These are phyloP conservation scores for Gallinago nigripennis DNA, from an alignment of 2,797 vertebrate species.

Conservation along the genomic window DNA sequence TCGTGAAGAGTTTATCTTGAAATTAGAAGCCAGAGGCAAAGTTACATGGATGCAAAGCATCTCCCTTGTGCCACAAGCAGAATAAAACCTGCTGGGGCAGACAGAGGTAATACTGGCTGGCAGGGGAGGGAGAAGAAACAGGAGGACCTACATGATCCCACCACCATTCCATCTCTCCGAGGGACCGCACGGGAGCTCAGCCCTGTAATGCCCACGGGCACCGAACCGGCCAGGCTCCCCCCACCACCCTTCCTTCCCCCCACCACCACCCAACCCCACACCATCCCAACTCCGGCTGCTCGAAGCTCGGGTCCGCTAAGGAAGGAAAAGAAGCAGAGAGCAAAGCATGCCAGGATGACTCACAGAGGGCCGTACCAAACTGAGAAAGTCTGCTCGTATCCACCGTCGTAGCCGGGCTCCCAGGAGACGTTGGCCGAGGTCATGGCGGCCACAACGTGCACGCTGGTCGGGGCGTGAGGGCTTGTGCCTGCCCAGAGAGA, in stretches of 20 bases:
- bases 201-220: not conserved
- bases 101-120: not conserved
- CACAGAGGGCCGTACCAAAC: constrained; percentile 99
- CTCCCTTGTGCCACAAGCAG: not conserved
- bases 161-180: not conserved
- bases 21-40: constrained; percentile 59
- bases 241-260: not conserved
- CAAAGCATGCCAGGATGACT: constrained; percentile 95
- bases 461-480: constrained; percentile 93
- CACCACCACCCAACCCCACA: not conserved
- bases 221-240: not conserved
- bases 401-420: constrained; percentile 97
- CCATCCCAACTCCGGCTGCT: not conserved
- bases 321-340: constrained; percentile 91
- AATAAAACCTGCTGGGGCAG: constrained; percentile 11
- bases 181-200: not conserved
- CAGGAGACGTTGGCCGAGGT: constrained; percentile 97
- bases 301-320: constrained; percentile 29
- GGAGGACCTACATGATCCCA: not conserved
- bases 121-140: not conserved
- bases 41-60: not conserved
- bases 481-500: constrained; percentile 87
- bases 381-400: constrained; percentile 99
- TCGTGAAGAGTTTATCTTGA: constrained; percentile 59
- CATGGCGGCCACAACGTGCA: constrained; percentile 91